Percentiles rank a stretch among this genome's conserved stretches.
These are phyloP conservation scores for Loriculus beryllinus DNA, from an alignment of 2,797 vertebrate species.

Conservation along the genomic window DNA sequence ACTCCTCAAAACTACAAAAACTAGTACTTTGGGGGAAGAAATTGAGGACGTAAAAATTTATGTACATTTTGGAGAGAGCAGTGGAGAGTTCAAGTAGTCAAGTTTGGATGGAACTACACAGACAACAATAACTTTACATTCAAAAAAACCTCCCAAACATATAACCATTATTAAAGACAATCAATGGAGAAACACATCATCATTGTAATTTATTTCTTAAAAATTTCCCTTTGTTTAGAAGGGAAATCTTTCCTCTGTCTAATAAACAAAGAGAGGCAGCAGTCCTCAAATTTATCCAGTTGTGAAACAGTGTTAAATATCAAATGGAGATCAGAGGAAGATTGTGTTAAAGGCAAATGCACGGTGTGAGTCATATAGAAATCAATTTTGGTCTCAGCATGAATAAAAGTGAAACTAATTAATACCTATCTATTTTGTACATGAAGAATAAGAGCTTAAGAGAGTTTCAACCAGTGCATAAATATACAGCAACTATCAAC, in stretches of 20 bases:
- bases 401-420: constrained; percentile 33
- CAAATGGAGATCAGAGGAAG: neutral
- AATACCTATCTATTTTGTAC: neutral
- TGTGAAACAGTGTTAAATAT: neutral
- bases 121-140: neutral
- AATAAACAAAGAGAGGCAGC: neutral
- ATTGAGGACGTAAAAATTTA: neutral
- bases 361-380: constrained; percentile 6
- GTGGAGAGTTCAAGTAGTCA: neutral
- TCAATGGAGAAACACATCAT: neutral
- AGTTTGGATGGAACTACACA: neutral
- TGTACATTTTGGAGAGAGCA: neutral
- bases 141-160: neutral
- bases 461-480: neutral
- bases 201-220: neutral
- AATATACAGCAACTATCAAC: neutral
- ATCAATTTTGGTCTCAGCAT: constrained; percentile 12
- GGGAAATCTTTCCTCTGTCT: neutral
- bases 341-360: neutral
- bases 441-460: neutral
- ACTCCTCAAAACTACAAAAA: neutral
- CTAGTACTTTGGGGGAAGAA: neutral
- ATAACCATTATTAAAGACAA: neutral
- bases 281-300: neutral
- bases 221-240: neutral